These are phyloP conservation scores for Myotis daubentonii DNA, from an alignment of 2,797 vertebrate genomes.

Conservation along the genomic window DNA sequence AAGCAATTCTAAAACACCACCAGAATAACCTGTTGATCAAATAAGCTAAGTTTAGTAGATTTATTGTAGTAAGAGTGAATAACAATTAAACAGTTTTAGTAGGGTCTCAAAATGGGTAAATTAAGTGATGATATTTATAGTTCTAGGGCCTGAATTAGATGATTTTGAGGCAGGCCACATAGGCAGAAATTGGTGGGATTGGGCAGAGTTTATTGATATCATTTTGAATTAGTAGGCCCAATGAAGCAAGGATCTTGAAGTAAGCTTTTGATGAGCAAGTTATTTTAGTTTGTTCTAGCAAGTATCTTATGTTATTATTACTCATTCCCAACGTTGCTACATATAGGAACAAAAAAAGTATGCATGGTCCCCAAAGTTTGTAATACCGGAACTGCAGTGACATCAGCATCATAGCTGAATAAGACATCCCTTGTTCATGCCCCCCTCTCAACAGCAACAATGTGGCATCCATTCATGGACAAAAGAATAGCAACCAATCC, in stretches of 20 bases:
- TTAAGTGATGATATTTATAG: not conserved
- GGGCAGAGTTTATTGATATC: not conserved
- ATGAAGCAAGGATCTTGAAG: not conserved
- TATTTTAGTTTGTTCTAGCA: not conserved
- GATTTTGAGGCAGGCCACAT: not conserved
- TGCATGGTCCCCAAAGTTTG: not conserved
- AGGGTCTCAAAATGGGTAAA: not conserved
- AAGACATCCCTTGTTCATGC: not conserved
- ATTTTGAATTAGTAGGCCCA: not conserved
- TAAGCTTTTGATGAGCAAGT: not conserved
- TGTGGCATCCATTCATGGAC: not conserved
- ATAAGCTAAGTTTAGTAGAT: not conserved
- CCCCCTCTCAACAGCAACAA: not conserved
- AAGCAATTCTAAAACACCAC: not conserved
- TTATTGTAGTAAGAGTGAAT: not conserved
- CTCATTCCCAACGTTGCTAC: not conserved
- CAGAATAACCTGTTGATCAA: not conserved
- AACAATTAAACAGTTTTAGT: not conserved
- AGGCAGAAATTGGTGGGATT: not conserved
- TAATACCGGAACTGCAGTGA: not conserved
- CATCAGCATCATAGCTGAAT: not conserved
- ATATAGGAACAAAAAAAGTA: not conserved
- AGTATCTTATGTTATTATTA: not conserved
- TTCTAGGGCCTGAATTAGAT: not conserved
- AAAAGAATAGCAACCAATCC: not conserved